Evolutionary conservation across 2,888 invertebrate species (phyloP).

Genomic region (Ormyrus labotus): DNA sequence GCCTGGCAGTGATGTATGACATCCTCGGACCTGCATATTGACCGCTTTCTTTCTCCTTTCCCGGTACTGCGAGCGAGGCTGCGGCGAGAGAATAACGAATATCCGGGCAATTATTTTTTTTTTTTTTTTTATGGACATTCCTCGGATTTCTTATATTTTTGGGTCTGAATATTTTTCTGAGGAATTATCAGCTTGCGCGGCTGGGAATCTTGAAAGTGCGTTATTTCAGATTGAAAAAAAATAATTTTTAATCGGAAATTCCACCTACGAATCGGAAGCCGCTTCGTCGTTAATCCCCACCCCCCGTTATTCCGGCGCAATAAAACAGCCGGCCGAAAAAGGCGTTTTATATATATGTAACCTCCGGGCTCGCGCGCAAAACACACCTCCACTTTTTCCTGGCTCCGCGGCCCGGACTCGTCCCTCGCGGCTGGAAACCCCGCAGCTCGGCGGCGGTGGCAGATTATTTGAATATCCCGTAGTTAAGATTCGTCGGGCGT

Average conservation of each 20-base stretch:
- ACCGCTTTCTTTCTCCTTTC: conserved; percentile 55
- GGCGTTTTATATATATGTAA: neutral
- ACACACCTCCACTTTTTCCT: neutral
- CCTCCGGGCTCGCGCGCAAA: neutral
- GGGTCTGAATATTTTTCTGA: too few relatives aligned
- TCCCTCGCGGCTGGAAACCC: neutral
- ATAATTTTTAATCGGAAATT: too few relatives aligned
- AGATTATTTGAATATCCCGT: conserved; percentile 62
- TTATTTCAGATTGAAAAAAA: too few relatives aligned
- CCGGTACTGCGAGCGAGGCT: conserved; percentile 1
- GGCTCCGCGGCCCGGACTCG: neutral
- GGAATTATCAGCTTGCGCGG: too few relatives aligned
- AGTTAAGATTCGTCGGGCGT: conserved; percentile 73
- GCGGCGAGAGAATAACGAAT: conserved; percentile 5
- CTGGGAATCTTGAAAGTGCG: too few relatives aligned
- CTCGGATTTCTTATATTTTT: too few relatives aligned
- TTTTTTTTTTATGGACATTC: too few relatives aligned
- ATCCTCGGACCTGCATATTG: conserved; percentile 61
- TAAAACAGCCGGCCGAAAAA: neutral
- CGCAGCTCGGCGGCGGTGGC: neutral
- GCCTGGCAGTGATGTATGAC: conserved; percentile 70
- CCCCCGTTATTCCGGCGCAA: neutral
- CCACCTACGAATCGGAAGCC: too few relatives aligned
- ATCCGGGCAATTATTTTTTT: too few relatives aligned
- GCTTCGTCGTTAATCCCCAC: too few relatives aligned